Evolutionary conservation across 2,888 invertebrate species (phyloP), one percentile per base, ranked within the genome.

Genomic region (Lottia gigantea): DNA sequence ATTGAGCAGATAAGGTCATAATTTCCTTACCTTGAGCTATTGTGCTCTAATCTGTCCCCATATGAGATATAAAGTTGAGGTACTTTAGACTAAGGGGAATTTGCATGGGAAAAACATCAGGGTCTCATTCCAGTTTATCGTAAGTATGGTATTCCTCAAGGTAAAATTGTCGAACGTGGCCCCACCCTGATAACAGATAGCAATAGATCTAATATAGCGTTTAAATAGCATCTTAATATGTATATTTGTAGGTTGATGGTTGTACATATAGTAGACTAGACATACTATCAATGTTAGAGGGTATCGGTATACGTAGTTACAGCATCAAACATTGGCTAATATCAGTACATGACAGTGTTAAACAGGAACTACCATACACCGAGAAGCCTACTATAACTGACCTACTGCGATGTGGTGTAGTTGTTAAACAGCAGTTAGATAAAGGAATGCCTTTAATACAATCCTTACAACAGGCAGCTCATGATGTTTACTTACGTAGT

Each of bases 381-480:
- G 92, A 93, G 74, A 91, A 91, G 79, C 92, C 93, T 23, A 67
- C 49, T 11, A 15, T 73, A 2, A 63, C 61, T 15, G 71, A 73
- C 49, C 19, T 73, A 40, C 40, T 73, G 47, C 70, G 71, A 8
- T 71, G 64, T 63, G 77, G 71, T 15, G 0, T 70, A 46, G 47
- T 73, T 2, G 67, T 67, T 25, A 71, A 74, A 31, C 77, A 78
- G 66, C 78, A 79, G 72, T 61, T 70, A 62, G 73, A 74, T 40
- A 62, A 75, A 45, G 78, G 80, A 0, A 63, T 73, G 14, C 15
- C 55, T 19, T 63, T 72, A 63, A 66, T 64, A 19, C 71, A 72
- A 46, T 74, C 78, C 7, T 46, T 79, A 16, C 49, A 31, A 14
- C 71, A 74, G 67, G 75, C 78, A 19, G 65, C 74, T 3, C 66